Base-by-base conservation (phyloP, 2,888 invertebrate genomes). In the Agrotis exclamationis region DNA sequence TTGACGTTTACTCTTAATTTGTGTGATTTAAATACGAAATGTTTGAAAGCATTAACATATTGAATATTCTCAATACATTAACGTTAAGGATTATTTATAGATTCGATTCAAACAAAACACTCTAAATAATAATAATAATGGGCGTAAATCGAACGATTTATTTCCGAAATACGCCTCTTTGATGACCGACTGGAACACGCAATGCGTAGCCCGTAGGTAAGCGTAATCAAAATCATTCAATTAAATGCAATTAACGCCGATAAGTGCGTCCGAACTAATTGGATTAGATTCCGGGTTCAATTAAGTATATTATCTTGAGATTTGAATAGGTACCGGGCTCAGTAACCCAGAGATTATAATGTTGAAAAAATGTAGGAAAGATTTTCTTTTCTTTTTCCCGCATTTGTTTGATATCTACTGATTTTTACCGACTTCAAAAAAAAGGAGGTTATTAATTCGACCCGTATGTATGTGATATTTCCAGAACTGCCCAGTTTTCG, bases 191-290 rank as follows among this genome's bases (percentile, higher is more conserved):
- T 22, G 53, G 53, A 64, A 62, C 82, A 79, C 82, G 82, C 79
- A 58, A 79, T 63, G 78, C 78, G 53, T 65, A 45, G 39, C 39
- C 33, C 2, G 39, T 39, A 11, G 39, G 39, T 77, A 68, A 77
- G 58, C 79, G 64, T 79, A 82, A 77, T 79, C 72, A 77, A 77
- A 77, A 77, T 68, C 67, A 64, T 79, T 67, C 60, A 76, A 62
- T 64, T 64, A 51, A 76, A 77, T 71, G 77, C 77, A 64, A 81
- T 76, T 71, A 76, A 71, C 59, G 28, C 45, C 67, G 57, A 58
- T 67, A 81, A 72, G 78, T 72, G 60, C 18, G 57, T 64, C 71
- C 47, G 28, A 59, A 47, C 53, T 72, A 72, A 84, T 77, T 74
- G 64, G 69, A 74, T 77, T 80, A 74, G 60, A 72, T 68, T 70